These are phyloP conservation scores for Tubulanus polymorphus DNA, from an alignment of 2,888 invertebrate genomes.

Conservation along the genomic window DNA sequence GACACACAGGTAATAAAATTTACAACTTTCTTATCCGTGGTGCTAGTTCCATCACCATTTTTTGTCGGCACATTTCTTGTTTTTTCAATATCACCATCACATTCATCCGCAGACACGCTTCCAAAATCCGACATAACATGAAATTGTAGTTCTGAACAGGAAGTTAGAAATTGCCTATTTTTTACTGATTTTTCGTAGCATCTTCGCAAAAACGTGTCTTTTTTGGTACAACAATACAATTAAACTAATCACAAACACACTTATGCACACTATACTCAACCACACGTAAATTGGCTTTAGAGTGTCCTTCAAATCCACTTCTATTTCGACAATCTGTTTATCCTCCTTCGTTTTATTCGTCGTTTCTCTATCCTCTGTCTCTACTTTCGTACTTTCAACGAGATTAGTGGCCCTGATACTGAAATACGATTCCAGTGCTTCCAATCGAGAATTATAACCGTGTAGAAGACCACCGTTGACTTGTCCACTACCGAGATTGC, in stretches of 20 bases:
- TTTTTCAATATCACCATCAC: background rate
- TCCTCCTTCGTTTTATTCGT: background rate
- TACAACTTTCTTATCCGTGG: background rate
- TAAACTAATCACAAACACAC: background rate
- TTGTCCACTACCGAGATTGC: background rate
- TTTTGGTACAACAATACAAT: background rate
- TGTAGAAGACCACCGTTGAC: background rate
- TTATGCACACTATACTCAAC: background rate
- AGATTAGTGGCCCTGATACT: conserved; percentile 1
- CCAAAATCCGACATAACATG: background rate
- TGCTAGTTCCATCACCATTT: background rate
- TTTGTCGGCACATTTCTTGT: background rate
- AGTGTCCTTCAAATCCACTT: background rate
- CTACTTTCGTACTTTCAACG: background rate
- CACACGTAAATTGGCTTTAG: background rate
- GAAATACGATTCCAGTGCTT: conserved; percentile 1
- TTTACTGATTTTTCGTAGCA: background rate
- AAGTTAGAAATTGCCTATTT: background rate
- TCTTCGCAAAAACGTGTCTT: background rate
- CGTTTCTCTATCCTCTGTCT: background rate
- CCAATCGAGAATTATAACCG: background rate
- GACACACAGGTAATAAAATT: background rate
- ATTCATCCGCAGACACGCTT: background rate
- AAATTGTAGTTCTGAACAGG: background rate
- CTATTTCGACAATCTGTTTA: background rate